These are phyloP conservation scores for Habrosyne pyritoides DNA, from an alignment of 2,888 invertebrate species.

Conservation along the genomic window DNA sequence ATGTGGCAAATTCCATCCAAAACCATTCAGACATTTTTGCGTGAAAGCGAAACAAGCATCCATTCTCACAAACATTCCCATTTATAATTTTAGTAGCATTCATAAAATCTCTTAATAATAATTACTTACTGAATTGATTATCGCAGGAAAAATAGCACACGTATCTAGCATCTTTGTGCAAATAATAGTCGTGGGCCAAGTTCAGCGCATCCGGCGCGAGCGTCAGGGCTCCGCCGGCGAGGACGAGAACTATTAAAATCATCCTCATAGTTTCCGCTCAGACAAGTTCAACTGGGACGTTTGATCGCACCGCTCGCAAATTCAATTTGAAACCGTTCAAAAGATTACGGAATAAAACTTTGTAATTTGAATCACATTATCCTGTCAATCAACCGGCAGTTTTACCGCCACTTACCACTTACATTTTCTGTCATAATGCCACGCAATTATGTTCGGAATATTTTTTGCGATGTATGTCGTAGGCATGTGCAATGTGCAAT, in stretches of 20 bases:
- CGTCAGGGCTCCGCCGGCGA: not conserved
- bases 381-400: not conserved
- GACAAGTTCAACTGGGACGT: not conserved
- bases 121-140: constrained; percentile 38
- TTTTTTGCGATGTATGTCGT: too few species aligned
- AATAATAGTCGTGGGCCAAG: constrained; percentile 49
- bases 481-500: not conserved
- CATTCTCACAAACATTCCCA: too few species aligned
- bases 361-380: not conserved
- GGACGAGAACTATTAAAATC: not conserved
- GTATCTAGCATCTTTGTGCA: constrained; percentile 41
- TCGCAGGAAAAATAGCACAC: constrained; percentile 55
- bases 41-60: too few species aligned
- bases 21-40: too few species aligned
- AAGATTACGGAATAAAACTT: not conserved
- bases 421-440: not conserved
- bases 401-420: too few species aligned
- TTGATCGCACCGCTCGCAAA: not conserved
- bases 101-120: too few species aligned
- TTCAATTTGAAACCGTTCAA: not conserved
- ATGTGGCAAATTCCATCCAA: too few species aligned
- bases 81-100: too few species aligned
- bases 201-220: constrained; percentile 19
- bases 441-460: not conserved
- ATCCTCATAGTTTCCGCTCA: not conserved